Conservation (phyloP, 2,797 vertebrate species). For the Spea hammondii region DNA sequence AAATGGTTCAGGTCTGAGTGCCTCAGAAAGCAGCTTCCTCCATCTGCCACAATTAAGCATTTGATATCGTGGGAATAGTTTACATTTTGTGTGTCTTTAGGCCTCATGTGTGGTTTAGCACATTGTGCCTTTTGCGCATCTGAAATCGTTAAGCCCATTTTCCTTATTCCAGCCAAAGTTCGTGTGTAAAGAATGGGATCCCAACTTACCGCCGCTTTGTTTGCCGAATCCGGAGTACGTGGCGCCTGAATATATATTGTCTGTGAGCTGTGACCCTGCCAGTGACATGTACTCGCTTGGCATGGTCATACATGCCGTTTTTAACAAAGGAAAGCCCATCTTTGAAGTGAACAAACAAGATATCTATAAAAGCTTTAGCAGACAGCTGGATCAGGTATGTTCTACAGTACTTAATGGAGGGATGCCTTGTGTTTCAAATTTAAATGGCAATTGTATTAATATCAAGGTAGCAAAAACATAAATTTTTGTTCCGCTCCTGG, state of each 20-base stretch:
- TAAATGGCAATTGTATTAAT: no score
- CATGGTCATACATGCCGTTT: conserved; percentile 87
- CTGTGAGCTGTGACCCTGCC: conserved; percentile 93
- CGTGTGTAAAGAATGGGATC: conserved; percentile 96
- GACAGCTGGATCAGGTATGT: conserved; percentile 92
- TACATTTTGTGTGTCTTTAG: background rate
- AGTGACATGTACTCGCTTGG: conserved; percentile 99
- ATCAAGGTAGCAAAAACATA: no score
- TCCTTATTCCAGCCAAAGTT: conserved; percentile 79
- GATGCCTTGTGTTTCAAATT: no score
- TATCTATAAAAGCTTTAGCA: conserved; percentile 98
- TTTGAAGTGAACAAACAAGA: conserved; percentile 97
- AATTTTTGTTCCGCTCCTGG: no score
- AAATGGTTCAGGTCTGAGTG: no score
- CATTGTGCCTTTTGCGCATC: background rate
- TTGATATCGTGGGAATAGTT: background rate
- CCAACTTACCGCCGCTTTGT: conserved; percentile 89
- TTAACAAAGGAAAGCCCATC: conserved; percentile 94
- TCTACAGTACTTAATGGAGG: background rate
- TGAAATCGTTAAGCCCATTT: background rate
- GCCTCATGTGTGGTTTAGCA: background rate
- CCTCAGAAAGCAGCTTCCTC: no score
- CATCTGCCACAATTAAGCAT: background rate
- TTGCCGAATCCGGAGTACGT: conserved; percentile 96
- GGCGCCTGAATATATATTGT: conserved; percentile 96